Evolutionary conservation across 2,797 vertebrate genomes (phyloP), one percentile per base, ranked within the genome.

Genomic region (Manis javanica): DNA sequence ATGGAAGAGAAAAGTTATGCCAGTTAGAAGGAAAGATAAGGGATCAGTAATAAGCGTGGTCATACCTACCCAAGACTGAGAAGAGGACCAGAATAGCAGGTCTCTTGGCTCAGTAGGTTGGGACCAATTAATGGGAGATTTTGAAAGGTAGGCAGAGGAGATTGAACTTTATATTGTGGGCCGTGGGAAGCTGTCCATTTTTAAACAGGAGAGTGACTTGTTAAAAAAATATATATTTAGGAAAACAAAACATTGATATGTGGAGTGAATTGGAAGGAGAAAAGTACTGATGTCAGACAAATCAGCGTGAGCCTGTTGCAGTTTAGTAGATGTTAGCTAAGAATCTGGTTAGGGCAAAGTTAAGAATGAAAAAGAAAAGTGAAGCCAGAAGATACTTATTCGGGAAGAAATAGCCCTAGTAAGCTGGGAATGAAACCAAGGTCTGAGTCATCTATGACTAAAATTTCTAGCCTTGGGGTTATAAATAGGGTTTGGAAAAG

Each of bases 161-260:
- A 23, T 88, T 86, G 71, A 87, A 64, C 31, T 77, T 37, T 82
- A 42, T 42, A 37, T 69, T 46, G 7, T 55, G 39, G 82, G 31
- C 68, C 86, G 6, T 89, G 63, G 39, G 69, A 68, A 61, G 24
- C 71, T 91, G 39, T 92, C 37, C 57, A 66, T 75, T 95, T 91
- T 85, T 72, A 72, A 90, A 16, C 34, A 59, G 49, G 51, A 71
- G 42, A 94, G 46, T 96, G 51, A 72, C 37, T 84, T 82, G 46
- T 87, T 94, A 88, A 84, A 79, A 78, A 51, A 2, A 46, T 66
- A 81, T 69, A 21, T 16, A 78, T 93, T 91, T 90, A 77, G 49
- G 72, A 77, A 90, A 94, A 82, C 12, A 85, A 87, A 82, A 37
- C 51, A 82, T 37, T 66, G n/a, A 57, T 69, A 49, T n/a, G 8